A percentile compares a stretch with the other conserved stretches of the same genome.
Evolutionary conservation across 2,797 vertebrate genomes (phyloP).

Genomic region (Hypotaenidia philippensis): DNA sequence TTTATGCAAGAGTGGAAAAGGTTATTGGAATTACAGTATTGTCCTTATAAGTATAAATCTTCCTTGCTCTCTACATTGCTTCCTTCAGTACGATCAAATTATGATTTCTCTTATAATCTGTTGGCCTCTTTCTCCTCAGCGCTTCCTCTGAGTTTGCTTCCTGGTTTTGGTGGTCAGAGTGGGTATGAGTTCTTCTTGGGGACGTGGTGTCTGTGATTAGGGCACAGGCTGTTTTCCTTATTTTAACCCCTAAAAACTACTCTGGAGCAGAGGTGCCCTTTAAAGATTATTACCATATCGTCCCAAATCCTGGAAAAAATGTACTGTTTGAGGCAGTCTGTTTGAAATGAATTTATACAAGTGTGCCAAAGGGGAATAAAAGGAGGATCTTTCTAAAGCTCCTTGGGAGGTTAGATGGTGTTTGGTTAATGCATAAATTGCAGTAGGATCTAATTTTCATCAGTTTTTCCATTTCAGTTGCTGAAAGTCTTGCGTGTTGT

Average conservation of each 20-base stretch:
- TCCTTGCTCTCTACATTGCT: background rate
- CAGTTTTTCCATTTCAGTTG: background rate
- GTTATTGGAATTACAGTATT: slow-evolving; percentile 38
- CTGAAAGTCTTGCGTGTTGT: background rate
- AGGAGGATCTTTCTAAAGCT: background rate
- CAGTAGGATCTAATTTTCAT: background rate
- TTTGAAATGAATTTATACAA: background rate
- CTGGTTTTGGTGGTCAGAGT: background rate
- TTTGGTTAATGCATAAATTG: background rate
- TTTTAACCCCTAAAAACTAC: background rate
- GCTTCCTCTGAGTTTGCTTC: background rate
- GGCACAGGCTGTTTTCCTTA: background rate
- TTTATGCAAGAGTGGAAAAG: slow-evolving; percentile 50
- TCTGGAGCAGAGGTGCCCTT: background rate
- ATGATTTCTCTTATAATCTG: background rate
- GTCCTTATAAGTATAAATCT: background rate
- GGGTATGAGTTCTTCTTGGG: background rate
- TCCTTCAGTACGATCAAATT: background rate
- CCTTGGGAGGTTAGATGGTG: background rate
- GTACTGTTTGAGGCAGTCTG: background rate
- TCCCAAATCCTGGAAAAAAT: background rate
- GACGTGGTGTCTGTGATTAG: background rate
- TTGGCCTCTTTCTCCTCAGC: background rate
- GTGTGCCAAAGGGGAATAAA: background rate
- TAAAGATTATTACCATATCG: background rate